Base-by-base conservation (phyloP, 1,140 invertebrate genomes). In the Tribolium madens region DNA sequence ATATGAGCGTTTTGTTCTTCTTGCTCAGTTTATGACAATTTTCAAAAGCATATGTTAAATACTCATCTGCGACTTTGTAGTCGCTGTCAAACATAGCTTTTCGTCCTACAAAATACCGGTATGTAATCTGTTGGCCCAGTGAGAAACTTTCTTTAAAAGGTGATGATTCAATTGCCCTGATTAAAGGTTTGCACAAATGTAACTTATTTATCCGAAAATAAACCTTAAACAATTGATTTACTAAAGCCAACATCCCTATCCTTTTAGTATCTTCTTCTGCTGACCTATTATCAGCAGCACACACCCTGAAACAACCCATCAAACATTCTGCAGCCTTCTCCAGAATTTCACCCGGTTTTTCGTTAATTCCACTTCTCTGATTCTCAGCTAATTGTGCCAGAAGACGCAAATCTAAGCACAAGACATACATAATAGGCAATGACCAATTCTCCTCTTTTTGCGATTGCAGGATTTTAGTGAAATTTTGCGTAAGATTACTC, bases 81-180 rank as follows among this genome's bases (percentile, higher is more conserved):
- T 99, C 96, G 78, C 96, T 97, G 86, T 99, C 97, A 87, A 99
- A 99, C 95, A 99, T 98, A 1, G 96, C 94, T 86, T 99, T 98
- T 3, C 97, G 89, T 1, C 98, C 98, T 12, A 98, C 96, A 88
- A 97, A 99, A 87, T 98, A 99, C 83, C 94, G 95, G 85, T 98
- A 99, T 0, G 98, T 99, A 47, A 97, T 93, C 85, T 97, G 95
- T 87, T 95, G 94, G 17, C 92, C 92, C 73, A 95, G 85, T 33
- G 93, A 92, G 86, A 98, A 99, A 73, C 92, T 91, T 53, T 98
- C 95, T 86, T 96, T 97, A 52, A 96, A 93, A 0, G 92, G 90
- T 10, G 94, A 94, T 18, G 95, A 95, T 79, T 99, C 97, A 80
- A 99, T 98, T 1, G 97, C 97, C 82, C 98, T 90, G 78, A 99